phyloP scores from a whole-genome alignment of 2,888 invertebrate species.

The Patella caerulea region DNA sequence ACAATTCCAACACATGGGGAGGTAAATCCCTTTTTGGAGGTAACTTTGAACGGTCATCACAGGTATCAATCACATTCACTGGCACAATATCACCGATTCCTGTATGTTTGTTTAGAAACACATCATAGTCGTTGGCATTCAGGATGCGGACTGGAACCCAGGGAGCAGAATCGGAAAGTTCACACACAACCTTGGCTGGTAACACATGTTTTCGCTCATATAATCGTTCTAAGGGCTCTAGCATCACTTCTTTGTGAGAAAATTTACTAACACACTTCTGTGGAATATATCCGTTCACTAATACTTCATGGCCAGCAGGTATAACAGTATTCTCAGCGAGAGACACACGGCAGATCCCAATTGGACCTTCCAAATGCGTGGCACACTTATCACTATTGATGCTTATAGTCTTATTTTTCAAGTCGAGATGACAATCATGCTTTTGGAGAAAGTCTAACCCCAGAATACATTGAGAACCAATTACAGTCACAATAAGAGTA shows the following conservation, averaged over 20 bases:
- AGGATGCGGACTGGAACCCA: too few species aligned
- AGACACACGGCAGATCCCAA: conserved; percentile 8
- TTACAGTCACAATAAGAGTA: background rate
- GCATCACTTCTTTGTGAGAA: background rate
- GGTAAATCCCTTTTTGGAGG: background rate
- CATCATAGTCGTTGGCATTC: background rate
- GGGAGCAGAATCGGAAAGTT: too few species aligned
- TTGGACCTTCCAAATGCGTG: background rate
- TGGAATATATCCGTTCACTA: conserved; percentile 4
- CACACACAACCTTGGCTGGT: too few species aligned
- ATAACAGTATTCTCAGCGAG: background rate
- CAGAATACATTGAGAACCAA: background rate
- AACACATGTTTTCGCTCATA: background rate
- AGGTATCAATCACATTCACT: background rate
- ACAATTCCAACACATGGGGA: background rate
- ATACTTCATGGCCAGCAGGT: background rate
- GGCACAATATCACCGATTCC: background rate
- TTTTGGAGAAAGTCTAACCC: background rate
- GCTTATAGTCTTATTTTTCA: background rate
- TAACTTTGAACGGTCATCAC: background rate
- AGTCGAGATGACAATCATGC: background rate
- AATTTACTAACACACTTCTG: background rate
- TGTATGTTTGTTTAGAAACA: background rate
- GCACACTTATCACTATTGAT: background rate
- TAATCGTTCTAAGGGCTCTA: background rate